These are phyloP conservation scores for Drosophila incognita DNA, from an alignment of 2,888 invertebrate species.

Conservation along the genomic window DNA sequence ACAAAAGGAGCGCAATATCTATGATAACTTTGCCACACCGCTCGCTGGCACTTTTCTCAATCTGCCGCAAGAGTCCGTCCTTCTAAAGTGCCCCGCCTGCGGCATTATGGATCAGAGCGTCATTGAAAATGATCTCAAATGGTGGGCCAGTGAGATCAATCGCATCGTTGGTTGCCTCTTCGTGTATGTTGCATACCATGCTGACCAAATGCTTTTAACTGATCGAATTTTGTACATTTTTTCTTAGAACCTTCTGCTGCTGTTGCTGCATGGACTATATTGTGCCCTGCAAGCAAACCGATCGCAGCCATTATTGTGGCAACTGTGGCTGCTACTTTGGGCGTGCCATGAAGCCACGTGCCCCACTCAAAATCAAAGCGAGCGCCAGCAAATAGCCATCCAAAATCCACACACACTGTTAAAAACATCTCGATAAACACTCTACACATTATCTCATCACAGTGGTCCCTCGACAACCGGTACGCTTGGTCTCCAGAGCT, in stretches of 20 bases:
- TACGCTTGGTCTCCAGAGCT: background rate
- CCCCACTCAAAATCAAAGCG: conserved; percentile 63
- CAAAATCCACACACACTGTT: background rate
- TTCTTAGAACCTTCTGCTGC: conserved; percentile 77
- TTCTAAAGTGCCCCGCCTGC: conserved; percentile 82
- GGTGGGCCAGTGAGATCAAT: conserved; percentile 82
- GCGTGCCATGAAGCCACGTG: conserved; percentile 78
- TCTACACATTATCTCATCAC: background rate
- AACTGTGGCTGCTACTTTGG: conserved; percentile 84
- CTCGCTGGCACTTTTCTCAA: conserved; percentile 82
- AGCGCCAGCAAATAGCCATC: conserved; percentile 4
- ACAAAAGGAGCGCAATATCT: conserved; percentile 69
- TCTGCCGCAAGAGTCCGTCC: conserved; percentile 72
- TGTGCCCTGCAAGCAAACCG: conserved; percentile 81
- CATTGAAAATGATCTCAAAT: conserved; percentile 80
- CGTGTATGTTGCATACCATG: conserved; percentile 72
- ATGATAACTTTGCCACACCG: conserved; percentile 83
- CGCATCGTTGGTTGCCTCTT: conserved; percentile 81
- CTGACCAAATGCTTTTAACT: background rate
- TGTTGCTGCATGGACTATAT: conserved; percentile 80
- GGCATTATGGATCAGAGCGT: conserved; percentile 75
- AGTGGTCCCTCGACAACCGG: conserved; percentile 1
- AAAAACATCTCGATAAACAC: background rate
- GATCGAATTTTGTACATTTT: conserved; percentile 11
- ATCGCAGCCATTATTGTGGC: conserved; percentile 83